Evolutionary conservation across 2,113 vertebrate genomes (phyloP), one percentile per base, ranked within the genome.

Genomic region (Pteruthius melanotis): DNA sequence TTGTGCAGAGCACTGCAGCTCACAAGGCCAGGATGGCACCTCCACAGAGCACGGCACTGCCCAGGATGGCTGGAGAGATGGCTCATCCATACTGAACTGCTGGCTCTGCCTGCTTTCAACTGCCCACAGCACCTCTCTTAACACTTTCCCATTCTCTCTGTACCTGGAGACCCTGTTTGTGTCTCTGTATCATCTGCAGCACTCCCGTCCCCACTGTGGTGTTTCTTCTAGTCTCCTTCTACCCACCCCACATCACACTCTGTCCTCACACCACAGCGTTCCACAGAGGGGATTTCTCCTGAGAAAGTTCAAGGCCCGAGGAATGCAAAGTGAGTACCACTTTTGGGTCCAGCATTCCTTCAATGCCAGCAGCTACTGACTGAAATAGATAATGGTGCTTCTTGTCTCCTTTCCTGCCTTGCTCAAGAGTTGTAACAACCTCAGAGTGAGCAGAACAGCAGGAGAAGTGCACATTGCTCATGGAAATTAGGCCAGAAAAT

Each of bases 121-220:
- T 30, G 53, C 16, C 15, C 27, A 26, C 50, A 15, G 47, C 37
- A 53, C 11, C 39, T 85, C 53, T 47, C n/a, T 37, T 1, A 13
- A 19, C 15, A 27, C 26, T 57, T 60, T 30, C 7, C 15, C 47
- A 22, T 56, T 76, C 21, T 21, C 22, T 23, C 6, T 59, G 27
- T 47, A 0, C 12, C 27, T 61, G 59, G 33, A 47, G 18, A 72
- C 65, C 13, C 35, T 74, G 57, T 27, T 63, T 47, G 16, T 54
- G n/a, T 31, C 63, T 71, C 39, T 50, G 20, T 9, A 22, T 13
- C 35, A 54, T 4, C 74, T 82, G 75, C 19, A 69, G 50, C 44
- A 42, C 39, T 47, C 1, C 0, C 27, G 81, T 45, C 27, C 13
- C 21, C 56, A 20, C 54, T n/a, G 22, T 0, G 0, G 31, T 1